phyloP scores from a whole-genome alignment of 35 echinoderm and acorn worm genomes.

The Lytechinus variegatus region DNA sequence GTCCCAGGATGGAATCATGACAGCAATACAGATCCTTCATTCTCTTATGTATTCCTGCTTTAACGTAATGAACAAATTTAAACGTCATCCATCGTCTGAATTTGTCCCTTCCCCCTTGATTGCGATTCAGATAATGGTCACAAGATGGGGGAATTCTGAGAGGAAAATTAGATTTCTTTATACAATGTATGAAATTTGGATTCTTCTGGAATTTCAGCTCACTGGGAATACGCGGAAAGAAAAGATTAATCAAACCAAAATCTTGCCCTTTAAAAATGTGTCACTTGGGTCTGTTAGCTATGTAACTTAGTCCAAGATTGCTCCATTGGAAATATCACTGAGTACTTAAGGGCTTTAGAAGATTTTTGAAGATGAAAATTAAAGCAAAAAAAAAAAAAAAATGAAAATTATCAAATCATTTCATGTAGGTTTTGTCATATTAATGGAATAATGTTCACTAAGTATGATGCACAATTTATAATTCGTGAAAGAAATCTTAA shows the following conservation, averaged over 20 bases:
- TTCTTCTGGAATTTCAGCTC: neutral
- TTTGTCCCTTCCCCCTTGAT: neutral
- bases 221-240: neutral
- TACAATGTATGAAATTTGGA: neutral
- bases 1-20: too few relatives aligned
- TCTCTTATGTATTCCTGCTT: too few relatives aligned
- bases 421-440: too few relatives aligned
- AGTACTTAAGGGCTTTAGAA: neutral
- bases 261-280: neutral
- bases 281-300: neutral
- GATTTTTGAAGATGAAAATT: neutral
- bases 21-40: too few relatives aligned
- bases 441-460: too few relatives aligned
- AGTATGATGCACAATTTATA: too few relatives aligned
- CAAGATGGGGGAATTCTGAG: neutral
- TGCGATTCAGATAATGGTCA: neutral
- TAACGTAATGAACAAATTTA: neutral
- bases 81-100: neutral
- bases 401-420: neutral
- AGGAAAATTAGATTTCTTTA: neutral
- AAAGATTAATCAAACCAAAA: neutral
- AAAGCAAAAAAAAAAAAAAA: neutral
- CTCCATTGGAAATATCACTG: neutral
- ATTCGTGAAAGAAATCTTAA: too few relatives aligned
- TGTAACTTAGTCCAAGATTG: neutral